Base-by-base conservation (phyloP, 2,888 invertebrate genomes). In the Temnothorax ravouxi region DNA sequence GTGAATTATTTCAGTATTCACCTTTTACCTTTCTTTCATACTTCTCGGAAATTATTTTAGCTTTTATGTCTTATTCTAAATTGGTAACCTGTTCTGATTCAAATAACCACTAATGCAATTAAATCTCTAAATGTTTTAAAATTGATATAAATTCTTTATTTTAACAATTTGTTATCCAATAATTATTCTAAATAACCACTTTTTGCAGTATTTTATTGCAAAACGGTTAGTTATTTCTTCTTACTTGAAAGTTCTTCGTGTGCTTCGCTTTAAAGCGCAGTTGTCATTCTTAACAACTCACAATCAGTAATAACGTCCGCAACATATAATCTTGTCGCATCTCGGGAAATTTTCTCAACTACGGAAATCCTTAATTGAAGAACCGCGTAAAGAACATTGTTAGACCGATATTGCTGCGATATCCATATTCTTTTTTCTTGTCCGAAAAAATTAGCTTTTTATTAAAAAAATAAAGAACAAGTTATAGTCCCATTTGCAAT, bases 361-460 rank as follows among this genome's bases (percentile, higher is more conserved):
- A 50, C 44, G 75, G 29, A 79, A 75, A 47, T 77, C 34, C 34
- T 82, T 86, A 86, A 86, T 77, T 88, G 82, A 85, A 76, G 79
- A 61, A 71, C 69, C 66, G 25, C 41, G 18, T 52, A n/a, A n/a
- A n/a, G 47, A n/a, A 47, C 47, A 15, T 9, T 50, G 34, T 69
- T 79, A 71, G 21, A 61, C 38, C 67, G 67, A 56, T 52, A n/a
- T n/a, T n/a, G 25, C 29, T 21, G 64, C 13, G 11, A 9, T 72
- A 34, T 47, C 52, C 13, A n/a, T 34, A 71, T 52, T 54, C 1
- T 3, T 15, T n/a, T 47, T 47, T 29, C 13, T 15, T 47, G 5
- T 4, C 0, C 0, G 44, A 67, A 47, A 66, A 64, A 71, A 66
- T 66, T 75, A 71, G 50, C n/a, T 59, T 18, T 18, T 47, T 52